Conservation (phyloP, 2,797 vertebrate genomes). For the Sarcophilus harrisii region DNA sequence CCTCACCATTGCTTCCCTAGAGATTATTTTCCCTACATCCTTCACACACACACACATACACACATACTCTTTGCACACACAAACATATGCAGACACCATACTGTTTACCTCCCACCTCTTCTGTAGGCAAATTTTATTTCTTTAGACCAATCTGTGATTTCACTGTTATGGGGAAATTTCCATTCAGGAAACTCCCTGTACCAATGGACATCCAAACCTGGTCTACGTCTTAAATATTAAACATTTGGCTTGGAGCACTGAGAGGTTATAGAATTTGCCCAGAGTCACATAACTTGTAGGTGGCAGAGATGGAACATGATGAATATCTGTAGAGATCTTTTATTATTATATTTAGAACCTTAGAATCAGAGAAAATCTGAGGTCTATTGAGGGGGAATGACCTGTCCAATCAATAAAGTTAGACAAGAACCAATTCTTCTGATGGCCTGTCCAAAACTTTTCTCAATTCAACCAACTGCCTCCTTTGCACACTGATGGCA, state of each 20-base stretch:
- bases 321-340: background rate
- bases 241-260: background rate
- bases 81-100: background rate
- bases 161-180: background rate
- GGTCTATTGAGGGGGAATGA: background rate
- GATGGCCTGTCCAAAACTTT: background rate
- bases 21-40: background rate
- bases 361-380: background rate
- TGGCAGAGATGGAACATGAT: background rate
- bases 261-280: background rate
- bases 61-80: no score
- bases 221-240: background rate
- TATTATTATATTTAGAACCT: background rate
- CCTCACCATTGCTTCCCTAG: background rate
- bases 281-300: background rate
- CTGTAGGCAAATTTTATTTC: background rate
- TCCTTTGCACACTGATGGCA: background rate
- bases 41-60: background rate
- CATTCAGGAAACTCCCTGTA: background rate
- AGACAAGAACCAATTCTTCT: background rate
- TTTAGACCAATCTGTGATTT: background rate
- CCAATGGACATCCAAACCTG: background rate
- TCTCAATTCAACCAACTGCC: background rate
- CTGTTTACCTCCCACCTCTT: background rate
- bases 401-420: background rate